A percentile compares a stretch with the other conserved stretches of the same genome.
Evolutionary conservation across 2,113 vertebrate genomes (phyloP).

Genomic region (Channa argus): DNA sequence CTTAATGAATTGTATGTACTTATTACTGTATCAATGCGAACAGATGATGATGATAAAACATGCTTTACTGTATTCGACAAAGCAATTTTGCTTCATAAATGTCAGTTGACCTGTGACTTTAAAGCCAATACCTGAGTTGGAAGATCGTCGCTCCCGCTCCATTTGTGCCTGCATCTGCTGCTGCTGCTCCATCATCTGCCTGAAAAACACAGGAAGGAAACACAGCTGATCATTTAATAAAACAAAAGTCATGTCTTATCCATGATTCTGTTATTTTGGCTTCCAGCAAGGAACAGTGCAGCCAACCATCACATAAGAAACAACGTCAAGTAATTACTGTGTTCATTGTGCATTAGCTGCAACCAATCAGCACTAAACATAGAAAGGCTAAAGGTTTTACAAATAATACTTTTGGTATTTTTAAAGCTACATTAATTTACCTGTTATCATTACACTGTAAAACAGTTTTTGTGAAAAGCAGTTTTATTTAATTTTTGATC

Average conservation of each 20-base stretch:
- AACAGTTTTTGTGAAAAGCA: too few relatives aligned
- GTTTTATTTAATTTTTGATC: too few relatives aligned
- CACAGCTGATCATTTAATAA: conserved; percentile 5
- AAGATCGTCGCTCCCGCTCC: conserved; percentile 94
- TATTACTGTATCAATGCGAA: too few relatives aligned
- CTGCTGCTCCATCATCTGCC: conserved; percentile 93
- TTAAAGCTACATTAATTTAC: too few relatives aligned
- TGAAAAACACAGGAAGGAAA: conserved; percentile 68
- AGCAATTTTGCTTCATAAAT: not conserved
- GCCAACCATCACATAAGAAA: not conserved
- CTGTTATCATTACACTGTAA: too few relatives aligned
- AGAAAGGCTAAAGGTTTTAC: too few relatives aligned
- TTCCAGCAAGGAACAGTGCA: not conserved
- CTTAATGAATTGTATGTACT: too few relatives aligned
- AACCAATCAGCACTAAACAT: too few relatives aligned
- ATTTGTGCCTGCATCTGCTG: conserved; percentile 90
- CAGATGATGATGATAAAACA: too few relatives aligned
- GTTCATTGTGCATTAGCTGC: too few relatives aligned
- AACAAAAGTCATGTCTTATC: not conserved
- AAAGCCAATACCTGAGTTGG: conserved; percentile 88
- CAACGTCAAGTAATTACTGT: not conserved
- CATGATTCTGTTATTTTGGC: not conserved
- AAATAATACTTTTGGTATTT: too few relatives aligned
- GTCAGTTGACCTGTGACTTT: not conserved
- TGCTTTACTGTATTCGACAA: not conserved